Conservation (phyloP, 1,140 invertebrate species). For the Doryteuthis pealeii region DNA sequence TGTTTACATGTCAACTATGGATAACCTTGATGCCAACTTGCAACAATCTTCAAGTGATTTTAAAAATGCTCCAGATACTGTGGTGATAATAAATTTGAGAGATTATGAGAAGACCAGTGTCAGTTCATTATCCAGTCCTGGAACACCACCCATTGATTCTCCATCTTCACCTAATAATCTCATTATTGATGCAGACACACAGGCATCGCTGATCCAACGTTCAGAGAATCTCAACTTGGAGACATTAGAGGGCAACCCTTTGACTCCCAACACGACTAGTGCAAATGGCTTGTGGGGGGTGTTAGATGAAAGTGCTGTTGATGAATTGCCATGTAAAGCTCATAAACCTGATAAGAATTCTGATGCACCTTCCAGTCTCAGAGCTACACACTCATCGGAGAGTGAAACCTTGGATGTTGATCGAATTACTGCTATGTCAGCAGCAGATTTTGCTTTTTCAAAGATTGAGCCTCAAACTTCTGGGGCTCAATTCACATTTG, state of each 20-base stretch:
- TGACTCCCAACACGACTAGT: constrained; percentile 3
- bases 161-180: neutral
- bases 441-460: neutral
- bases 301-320: constrained; percentile 10
- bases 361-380: constrained; percentile 9
- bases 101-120: constrained; percentile 12
- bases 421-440: neutral
- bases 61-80: neutral
- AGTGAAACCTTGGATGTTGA: constrained; percentile 11
- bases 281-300: constrained; percentile 3
- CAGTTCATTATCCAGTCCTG: constrained; percentile 13
- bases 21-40: neutral
- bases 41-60: neutral
- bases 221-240: constrained; percentile 10
- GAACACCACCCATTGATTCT: neutral
- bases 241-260: neutral
- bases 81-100: neutral
- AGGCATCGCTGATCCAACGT: constrained; percentile 1
- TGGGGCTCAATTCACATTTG: constrained; percentile 9
- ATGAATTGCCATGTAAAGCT: constrained; percentile 13
- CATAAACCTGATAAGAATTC: constrained; percentile 12
- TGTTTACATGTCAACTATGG: neutral
- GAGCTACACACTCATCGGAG: constrained; percentile 2
- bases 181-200: constrained; percentile 12
- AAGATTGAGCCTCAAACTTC: constrained; percentile 6